Evolutionary conservation across 2,888 invertebrate species (phyloP).

Genomic region (Machimus atricapillus): DNA sequence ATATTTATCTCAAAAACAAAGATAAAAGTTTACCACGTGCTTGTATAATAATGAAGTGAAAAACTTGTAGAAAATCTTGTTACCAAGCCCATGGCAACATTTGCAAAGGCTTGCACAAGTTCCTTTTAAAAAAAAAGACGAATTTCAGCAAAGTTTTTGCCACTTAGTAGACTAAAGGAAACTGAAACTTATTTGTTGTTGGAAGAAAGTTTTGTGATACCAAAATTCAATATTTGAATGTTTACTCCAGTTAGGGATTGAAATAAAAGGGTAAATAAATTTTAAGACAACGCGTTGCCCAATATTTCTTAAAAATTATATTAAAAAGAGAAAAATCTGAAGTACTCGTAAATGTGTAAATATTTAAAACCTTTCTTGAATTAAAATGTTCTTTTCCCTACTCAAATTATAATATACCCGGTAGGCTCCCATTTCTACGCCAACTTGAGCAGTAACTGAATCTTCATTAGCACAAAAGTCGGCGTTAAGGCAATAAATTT

Average conservation of each 20-base stretch:
- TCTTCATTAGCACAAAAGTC: slow-evolving; percentile 11
- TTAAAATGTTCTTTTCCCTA: background rate
- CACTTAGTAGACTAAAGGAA: background rate
- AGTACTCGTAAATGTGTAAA: background rate
- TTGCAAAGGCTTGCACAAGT: background rate
- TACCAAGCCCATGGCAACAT: background rate
- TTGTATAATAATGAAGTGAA: background rate
- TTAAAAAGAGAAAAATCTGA: background rate
- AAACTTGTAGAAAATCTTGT: background rate
- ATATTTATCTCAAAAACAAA: background rate
- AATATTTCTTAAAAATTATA: background rate
- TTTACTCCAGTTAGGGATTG: background rate
- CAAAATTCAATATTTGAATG: background rate
- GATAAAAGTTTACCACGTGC: background rate
- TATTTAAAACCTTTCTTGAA: background rate
- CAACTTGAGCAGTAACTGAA: background rate
- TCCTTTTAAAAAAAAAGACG: background rate
- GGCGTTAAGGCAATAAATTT: background rate
- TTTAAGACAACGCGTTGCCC: background rate
- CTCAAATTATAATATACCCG: background rate
- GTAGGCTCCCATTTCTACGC: background rate
- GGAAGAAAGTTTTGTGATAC: background rate
- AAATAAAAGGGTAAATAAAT: background rate
- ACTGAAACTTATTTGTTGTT: background rate
- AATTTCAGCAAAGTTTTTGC: background rate